A percentile compares a stretch with the other conserved stretches of the same genome.
phyloP scores from a whole-genome alignment of 1,140 invertebrate species.

The Schmidtea mediterranea region DNA sequence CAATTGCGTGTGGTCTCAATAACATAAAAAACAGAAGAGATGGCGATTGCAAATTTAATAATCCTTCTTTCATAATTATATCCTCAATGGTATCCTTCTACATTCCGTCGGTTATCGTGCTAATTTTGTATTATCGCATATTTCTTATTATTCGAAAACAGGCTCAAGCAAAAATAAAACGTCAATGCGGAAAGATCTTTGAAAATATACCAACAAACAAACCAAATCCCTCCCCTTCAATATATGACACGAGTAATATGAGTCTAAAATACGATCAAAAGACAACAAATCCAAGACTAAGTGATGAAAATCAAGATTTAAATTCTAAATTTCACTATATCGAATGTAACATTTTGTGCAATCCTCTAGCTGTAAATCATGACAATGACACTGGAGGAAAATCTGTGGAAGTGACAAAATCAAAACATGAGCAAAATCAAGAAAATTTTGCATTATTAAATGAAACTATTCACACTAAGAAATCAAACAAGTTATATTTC shows the following conservation, averaged over 20 bases:
- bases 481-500: too few relatives aligned
- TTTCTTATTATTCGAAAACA: conserved; percentile 59
- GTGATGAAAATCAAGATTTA: conserved; percentile 8
- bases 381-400: too few relatives aligned
- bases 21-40: conserved; percentile 16
- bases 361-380: too few relatives aligned
- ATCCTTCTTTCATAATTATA: conserved; percentile 85
- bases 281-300: conserved; percentile 4
- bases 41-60: conserved; percentile 64
- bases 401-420: too few relatives aligned
- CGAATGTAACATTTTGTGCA: too few relatives aligned
- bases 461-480: too few relatives aligned
- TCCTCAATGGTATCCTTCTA: conserved; percentile 93
- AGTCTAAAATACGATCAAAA: background rate
- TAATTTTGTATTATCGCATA: conserved; percentile 89
- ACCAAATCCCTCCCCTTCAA: background rate
- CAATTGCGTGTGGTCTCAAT: conserved; percentile 79
- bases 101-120: conserved; percentile 93
- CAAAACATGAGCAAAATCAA: too few relatives aligned
- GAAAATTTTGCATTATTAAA: too few relatives aligned
- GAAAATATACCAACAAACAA: background rate
- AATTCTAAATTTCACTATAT: too few relatives aligned
- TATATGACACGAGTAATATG: background rate
- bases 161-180: conserved; percentile 44
- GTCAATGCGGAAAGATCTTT: background rate